Evolutionary conservation across 2,113 vertebrate genomes (phyloP).

Genomic region (Pseudorectes ferrugineus): DNA sequence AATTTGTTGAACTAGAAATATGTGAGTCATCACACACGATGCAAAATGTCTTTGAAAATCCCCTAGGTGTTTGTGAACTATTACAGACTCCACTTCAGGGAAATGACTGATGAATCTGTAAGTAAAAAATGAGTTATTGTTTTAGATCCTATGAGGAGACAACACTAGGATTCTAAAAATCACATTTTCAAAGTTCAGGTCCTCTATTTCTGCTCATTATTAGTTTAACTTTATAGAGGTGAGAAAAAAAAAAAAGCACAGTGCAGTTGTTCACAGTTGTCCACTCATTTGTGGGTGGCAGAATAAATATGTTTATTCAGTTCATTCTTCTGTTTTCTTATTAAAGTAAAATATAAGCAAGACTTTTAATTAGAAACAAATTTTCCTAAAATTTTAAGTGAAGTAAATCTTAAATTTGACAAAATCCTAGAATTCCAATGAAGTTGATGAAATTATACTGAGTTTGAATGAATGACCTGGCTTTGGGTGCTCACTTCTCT

Average conservation of each 20-base stretch:
- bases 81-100: background rate
- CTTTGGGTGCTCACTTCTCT: background rate
- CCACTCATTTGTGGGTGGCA: background rate
- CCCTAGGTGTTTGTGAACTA: background rate
- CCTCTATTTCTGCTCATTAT: background rate
- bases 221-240: background rate
- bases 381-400: background rate
- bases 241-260: fast-evolving
- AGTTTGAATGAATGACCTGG: background rate
- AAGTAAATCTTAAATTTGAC: background rate
- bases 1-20: conserved; percentile 6
- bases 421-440: background rate
- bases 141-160: background rate
- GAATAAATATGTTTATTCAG: background rate
- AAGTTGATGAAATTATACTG: background rate
- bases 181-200: background rate
- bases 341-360: background rate
- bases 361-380: background rate
- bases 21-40: background rate
- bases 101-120: background rate
- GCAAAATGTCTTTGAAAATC: background rate
- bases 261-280: background rate
- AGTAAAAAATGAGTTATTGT: background rate
- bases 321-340: background rate
- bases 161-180: background rate